A percentile compares a stretch with the other conserved stretches of the same genome.
phyloP scores from a whole-genome alignment of 2,797 vertebrate species.

The Prionace glauca region DNA sequence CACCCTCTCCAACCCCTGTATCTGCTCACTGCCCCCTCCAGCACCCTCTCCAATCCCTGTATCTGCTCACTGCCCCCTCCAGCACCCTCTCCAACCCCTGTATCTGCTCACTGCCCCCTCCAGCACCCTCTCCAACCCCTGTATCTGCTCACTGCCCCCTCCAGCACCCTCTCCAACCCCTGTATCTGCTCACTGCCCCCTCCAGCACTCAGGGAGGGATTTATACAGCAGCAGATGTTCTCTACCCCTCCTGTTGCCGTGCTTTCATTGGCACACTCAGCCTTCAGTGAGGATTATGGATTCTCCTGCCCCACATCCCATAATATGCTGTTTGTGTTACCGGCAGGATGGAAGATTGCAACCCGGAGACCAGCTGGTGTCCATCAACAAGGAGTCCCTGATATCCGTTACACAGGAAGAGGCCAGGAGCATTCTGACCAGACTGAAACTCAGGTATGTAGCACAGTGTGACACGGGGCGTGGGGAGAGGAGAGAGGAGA shows the following conservation, averaged over 20 bases:
- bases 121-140: too few relatives aligned
- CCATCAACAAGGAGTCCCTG: constrained; percentile 86
- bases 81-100: background rate
- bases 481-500: too few relatives aligned
- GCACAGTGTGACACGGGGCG: constrained; percentile 37
- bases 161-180: too few relatives aligned
- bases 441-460: constrained; percentile 70
- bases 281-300: background rate
- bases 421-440: constrained; percentile 72
- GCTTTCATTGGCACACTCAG: too few relatives aligned
- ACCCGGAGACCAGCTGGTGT: constrained; percentile 84
- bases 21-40: background rate
- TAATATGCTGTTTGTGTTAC: constrained; percentile 37
- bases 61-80: too few relatives aligned
- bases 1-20: background rate
- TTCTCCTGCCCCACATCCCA: background rate
- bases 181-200: too few relatives aligned
- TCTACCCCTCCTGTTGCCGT: background rate
- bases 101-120: too few relatives aligned
- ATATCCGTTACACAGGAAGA: constrained; percentile 85
- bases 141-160: too few relatives aligned
- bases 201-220: too few relatives aligned
- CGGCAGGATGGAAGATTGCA: constrained; percentile 80
- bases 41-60: background rate
- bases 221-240: too few relatives aligned